Evolutionary conservation across 2,888 invertebrate species (phyloP).

Genomic region (Andrena camellia): DNA sequence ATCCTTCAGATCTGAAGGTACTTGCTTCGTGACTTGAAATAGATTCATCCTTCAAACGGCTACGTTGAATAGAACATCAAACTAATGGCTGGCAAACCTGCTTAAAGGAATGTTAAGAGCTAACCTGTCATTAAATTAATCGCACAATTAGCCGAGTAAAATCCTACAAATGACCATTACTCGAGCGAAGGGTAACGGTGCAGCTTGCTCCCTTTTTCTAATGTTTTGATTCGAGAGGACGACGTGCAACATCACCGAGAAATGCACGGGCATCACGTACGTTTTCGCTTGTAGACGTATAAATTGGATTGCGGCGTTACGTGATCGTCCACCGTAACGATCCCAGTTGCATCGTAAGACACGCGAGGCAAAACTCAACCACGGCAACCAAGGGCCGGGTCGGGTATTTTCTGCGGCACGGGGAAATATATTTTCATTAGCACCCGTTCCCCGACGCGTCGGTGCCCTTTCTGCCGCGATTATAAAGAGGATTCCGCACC

Average conservation of each 20-base stretch:
- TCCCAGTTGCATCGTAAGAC: slow-evolving; percentile 50
- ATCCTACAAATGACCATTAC: neutral
- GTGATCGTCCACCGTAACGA: slow-evolving; percentile 64
- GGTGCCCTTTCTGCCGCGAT: slow-evolving; percentile 41
- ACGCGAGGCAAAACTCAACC: slow-evolving; percentile 53
- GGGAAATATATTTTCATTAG: slow-evolving; percentile 67
- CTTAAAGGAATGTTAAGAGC: neutral
- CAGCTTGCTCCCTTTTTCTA: neutral
- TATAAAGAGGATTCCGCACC: slow-evolving; percentile 39
- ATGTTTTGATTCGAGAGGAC: slow-evolving; percentile 2
- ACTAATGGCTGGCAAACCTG: neutral
- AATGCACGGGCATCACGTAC: slow-evolving; percentile 12
- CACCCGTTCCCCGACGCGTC: slow-evolving; percentile 28
- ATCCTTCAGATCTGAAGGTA: no score
- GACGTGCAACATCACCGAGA: neutral
- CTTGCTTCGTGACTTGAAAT: neutral
- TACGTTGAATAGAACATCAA: neutral
- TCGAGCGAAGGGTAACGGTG: neutral
- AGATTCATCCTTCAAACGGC: neutral
- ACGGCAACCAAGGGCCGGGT: neutral
- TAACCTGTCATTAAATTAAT: neutral
- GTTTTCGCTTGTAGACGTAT: slow-evolving; percentile 22
- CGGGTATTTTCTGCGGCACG: neutral
- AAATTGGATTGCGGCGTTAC: slow-evolving; percentile 61
- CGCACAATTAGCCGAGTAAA: neutral